These are phyloP conservation scores for Nibea albiflora DNA, from an alignment of 2,113 vertebrate species.

Conservation along the genomic window DNA sequence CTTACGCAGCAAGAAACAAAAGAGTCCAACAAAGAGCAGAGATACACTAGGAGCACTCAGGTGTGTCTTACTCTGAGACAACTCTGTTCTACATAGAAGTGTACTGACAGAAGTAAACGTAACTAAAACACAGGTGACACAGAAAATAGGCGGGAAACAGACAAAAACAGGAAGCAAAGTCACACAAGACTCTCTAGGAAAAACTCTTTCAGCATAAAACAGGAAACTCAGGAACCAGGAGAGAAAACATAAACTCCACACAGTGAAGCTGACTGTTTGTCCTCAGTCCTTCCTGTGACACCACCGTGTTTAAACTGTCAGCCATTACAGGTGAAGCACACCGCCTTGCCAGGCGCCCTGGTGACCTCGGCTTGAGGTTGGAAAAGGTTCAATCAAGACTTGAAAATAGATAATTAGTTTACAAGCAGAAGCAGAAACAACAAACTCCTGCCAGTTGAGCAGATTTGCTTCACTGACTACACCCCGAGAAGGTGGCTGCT, in stretches of 20 bases:
- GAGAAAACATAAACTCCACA: neutral
- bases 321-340: neutral
- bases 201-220: too few species aligned
- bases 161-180: too few species aligned
- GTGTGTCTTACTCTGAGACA: too few species aligned
- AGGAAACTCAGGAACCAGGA: too few species aligned
- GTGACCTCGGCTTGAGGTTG: slow-evolving; percentile 23
- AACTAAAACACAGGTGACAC: too few species aligned
- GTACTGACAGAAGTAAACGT: too few species aligned
- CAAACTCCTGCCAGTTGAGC: slow-evolving; percentile 49
- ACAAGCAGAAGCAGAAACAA: slow-evolving; percentile 23
- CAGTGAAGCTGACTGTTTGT: neutral
- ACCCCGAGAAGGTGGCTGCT: slow-evolving; percentile 5
- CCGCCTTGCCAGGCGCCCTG: neutral
- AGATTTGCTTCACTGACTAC: slow-evolving; percentile 52
- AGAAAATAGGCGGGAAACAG: too few species aligned
- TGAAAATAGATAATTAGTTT: slow-evolving; percentile 36
- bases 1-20: too few species aligned
- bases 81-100: too few species aligned
- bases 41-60: too few species aligned
- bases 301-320: neutral
- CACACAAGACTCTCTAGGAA: too few species aligned
- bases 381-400: slow-evolving; percentile 31
- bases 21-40: too few species aligned
- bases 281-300: neutral